Conservation (phyloP, 2,113 vertebrate genomes). For the Hystrix cristata region DNA sequence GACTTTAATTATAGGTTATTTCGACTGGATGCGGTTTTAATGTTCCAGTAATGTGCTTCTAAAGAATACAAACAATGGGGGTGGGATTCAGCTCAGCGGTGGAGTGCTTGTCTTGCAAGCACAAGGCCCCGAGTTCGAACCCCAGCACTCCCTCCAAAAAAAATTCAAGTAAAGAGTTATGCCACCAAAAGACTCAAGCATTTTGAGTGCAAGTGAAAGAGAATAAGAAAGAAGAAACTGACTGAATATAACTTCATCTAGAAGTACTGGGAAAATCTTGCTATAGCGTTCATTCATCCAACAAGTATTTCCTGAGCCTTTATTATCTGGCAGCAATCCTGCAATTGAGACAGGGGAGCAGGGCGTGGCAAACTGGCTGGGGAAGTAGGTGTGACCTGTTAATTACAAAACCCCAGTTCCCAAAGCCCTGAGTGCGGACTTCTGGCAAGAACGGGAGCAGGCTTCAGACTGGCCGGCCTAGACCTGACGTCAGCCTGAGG, state of each 20-base stretch:
- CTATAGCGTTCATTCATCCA: background rate
- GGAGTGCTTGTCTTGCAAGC: too few species aligned
- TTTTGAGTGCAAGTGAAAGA: background rate
- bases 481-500: background rate
- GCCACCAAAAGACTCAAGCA: background rate
- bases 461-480: background rate
- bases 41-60: conserved; percentile 65
- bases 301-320: background rate
- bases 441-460: background rate
- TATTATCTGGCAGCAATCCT: background rate
- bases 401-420: background rate
- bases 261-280: background rate
- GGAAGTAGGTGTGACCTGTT: background rate
- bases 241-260: background rate
- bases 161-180: background rate
- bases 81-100: too few species aligned
- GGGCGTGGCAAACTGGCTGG: background rate
- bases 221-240: background rate
- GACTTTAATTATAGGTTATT: conserved; percentile 81
- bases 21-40: conserved; percentile 67
- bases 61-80: conserved; percentile 34
- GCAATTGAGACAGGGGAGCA: background rate
- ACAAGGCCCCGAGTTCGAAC: too few species aligned
- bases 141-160: too few species aligned
- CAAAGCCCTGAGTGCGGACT: background rate